A percentile compares a stretch with the other conserved stretches of the same genome.
Conservation (phyloP, 2,797 vertebrate genomes). For the Tadarida brasiliensis region DNA sequence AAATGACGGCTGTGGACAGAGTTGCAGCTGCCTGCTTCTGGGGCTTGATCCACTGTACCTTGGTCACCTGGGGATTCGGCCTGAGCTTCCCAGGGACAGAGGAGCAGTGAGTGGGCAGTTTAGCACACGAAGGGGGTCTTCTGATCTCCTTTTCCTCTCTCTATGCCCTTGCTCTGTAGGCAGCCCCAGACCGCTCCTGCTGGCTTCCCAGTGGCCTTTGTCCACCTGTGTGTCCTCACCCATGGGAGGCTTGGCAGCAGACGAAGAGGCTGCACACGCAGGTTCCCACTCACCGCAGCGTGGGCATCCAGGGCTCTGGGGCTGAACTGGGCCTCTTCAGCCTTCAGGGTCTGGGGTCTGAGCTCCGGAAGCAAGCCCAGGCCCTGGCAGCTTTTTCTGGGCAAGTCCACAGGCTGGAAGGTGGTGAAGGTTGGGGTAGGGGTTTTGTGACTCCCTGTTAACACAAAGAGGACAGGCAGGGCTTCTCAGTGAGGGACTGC, state of each 20-base stretch:
- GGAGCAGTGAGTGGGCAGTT: not conserved
- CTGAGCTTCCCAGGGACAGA: not conserved
- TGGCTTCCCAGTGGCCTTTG: not conserved
- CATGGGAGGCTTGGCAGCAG: not conserved
- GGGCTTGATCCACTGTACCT: too few relatives aligned
- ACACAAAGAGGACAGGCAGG: not conserved
- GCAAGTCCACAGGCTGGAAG: slow-evolving; percentile 36
- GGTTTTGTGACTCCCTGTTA: slow-evolving; percentile 42
- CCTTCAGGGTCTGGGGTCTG: not conserved
- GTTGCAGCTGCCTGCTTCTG: not conserved
- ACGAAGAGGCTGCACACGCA: not conserved
- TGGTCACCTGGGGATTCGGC: not conserved
- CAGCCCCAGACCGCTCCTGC: not conserved
- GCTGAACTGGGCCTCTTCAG: not conserved
- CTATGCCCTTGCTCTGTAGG: not conserved
- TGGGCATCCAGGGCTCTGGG: not conserved
- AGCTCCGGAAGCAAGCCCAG: not conserved
- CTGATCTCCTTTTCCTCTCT: not conserved
- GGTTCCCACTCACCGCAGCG: not conserved
- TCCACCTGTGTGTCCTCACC: not conserved
- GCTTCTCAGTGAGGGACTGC: not conserved
- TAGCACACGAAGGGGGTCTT: not conserved
- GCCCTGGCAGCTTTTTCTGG: not conserved
- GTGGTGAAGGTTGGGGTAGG: slow-evolving; percentile 56
- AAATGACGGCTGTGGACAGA: not conserved